Conservation (phyloP, 2,888 invertebrate genomes). For the Cancer borealis region DNA sequence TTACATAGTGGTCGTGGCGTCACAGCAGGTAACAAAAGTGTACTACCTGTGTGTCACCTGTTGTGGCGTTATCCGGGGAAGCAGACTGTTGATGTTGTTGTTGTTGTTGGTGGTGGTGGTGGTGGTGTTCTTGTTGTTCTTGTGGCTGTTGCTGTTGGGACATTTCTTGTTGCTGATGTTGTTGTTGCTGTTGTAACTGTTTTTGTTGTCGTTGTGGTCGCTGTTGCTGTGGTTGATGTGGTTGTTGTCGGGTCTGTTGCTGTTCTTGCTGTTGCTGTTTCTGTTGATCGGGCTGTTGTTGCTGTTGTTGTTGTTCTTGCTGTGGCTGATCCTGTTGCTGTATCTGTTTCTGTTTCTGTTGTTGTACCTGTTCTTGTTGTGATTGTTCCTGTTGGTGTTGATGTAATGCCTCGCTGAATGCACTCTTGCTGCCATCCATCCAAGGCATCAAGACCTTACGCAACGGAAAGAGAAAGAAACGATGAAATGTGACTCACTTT, state of each 20-base stretch:
- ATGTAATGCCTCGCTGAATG: background rate
- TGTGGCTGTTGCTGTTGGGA: background rate
- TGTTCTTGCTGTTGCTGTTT: background rate
- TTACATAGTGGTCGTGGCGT: background rate
- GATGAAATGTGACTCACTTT: background rate
- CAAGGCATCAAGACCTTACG: background rate
- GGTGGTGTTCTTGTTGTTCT: background rate
- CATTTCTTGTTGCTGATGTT: background rate
- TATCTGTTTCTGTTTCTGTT: background rate
- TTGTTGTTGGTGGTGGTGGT: background rate
- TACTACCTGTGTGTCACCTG: background rate
- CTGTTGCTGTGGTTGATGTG: background rate
- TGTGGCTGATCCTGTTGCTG: conserved; percentile 12
- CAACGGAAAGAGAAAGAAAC: background rate
- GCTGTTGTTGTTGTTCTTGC: background rate
- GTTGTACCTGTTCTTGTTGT: background rate
- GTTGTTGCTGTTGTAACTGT: background rate
- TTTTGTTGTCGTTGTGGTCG: background rate
- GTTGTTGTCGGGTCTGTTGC: background rate
- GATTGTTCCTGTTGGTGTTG: background rate
- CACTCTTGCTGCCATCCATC: background rate
- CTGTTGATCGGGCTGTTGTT: background rate
- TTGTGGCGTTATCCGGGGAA: background rate
- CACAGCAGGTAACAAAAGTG: background rate
- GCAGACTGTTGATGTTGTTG: background rate